Percentiles rank a stretch among this genome's conserved stretches.
Conservation (phyloP, 2,113 vertebrate genomes). For the Grammomys surdaster region DNA sequence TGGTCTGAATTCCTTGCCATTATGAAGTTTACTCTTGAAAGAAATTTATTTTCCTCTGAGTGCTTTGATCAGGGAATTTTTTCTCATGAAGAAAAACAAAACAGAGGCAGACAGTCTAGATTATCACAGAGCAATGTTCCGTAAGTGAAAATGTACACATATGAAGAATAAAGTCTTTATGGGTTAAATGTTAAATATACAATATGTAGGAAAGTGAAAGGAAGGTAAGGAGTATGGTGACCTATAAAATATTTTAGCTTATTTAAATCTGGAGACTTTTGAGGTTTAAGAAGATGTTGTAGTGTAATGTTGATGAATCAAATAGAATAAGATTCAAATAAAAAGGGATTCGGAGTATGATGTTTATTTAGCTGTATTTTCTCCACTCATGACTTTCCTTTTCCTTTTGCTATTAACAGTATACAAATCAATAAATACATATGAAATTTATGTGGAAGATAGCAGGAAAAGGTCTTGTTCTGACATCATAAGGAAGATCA, state of each 20-base stretch:
- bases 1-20: too few species aligned
- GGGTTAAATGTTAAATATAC: neutral
- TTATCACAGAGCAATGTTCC: neutral
- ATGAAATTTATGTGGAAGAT: neutral
- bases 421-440: neutral
- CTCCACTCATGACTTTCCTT: neutral
- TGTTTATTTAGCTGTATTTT: conserved; percentile 20
- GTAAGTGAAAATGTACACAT: neutral
- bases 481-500: neutral
- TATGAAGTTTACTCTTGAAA: neutral
- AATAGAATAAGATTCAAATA: neutral
- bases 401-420: neutral
- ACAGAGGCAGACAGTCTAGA: neutral
- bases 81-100: neutral
- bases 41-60: neutral
- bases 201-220: neutral
- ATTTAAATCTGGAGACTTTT: neutral
- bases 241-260: neutral
- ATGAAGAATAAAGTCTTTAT: neutral
- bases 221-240: neutral
- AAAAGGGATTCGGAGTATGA: neutral
- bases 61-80: neutral
- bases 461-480: neutral
- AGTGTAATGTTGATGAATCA: neutral
- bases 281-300: neutral